phyloP scores from a whole-genome alignment of 2,888 invertebrate species.

The Caradrina clavipalpis region DNA sequence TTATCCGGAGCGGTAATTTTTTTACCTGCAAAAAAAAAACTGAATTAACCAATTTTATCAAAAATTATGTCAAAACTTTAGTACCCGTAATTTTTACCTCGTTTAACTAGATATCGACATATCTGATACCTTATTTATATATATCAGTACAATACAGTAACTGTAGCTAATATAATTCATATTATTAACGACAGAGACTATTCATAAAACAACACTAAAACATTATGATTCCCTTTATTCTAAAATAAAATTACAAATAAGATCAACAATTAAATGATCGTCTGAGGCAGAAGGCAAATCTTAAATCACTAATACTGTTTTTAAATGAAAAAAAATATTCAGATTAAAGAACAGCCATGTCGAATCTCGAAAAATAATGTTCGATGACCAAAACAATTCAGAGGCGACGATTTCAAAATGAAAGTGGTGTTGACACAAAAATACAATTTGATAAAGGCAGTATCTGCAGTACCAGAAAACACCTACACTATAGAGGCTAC shows the following conservation, averaged over 20 bases:
- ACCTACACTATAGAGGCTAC: not conserved
- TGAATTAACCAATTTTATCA: not conserved
- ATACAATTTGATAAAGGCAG: slow-evolving; percentile 17
- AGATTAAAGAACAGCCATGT: not conserved
- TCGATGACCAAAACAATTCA: not conserved
- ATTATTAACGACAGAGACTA: slow-evolving; percentile 6
- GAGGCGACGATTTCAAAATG: not conserved
- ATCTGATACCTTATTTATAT: not conserved
- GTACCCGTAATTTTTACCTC: not conserved
- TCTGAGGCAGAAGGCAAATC: slow-evolving; percentile 25
- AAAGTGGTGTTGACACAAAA: slow-evolving; percentile 3
- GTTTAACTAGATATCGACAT: not conserved
- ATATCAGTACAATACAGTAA: not conserved
- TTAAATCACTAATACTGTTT: not conserved
- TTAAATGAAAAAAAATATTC: not conserved
- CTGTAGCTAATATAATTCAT: not conserved
- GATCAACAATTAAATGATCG: slow-evolving; percentile 23
- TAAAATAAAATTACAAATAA: slow-evolving; percentile 49
- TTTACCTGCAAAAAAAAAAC: too few species aligned
- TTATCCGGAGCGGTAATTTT: too few species aligned
- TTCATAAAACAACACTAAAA: slow-evolving; percentile 43
- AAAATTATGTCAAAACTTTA: not conserved
- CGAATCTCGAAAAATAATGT: not conserved
- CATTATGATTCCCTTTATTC: slow-evolving; percentile 52
- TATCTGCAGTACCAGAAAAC: slow-evolving; percentile 14